A percentile compares a stretch with the other conserved stretches of the same genome.
phyloP scores from a whole-genome alignment of 1,140 invertebrate species.

The Polyergus mexicanus region DNA sequence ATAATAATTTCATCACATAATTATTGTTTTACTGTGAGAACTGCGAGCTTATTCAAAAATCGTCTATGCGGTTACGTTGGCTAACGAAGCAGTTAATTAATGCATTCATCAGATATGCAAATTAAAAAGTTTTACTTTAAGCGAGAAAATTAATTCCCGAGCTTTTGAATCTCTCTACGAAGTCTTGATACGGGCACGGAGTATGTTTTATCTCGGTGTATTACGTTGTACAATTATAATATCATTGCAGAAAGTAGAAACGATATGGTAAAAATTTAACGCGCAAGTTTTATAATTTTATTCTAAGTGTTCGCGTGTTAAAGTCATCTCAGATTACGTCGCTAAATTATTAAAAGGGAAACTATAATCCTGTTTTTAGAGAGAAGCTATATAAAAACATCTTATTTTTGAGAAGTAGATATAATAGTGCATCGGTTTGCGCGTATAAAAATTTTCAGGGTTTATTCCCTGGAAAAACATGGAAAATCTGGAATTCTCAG shows the following conservation, averaged over 20 bases:
- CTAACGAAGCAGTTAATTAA: conserved; percentile 54
- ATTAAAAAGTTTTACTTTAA: conserved; percentile 51
- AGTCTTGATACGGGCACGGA: background rate
- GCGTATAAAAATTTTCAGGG: background rate
- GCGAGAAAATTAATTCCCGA: conserved; percentile 47
- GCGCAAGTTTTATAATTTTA: background rate
- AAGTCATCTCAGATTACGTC: background rate
- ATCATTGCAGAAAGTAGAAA: background rate
- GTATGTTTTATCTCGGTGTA: background rate
- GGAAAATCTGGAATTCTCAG: too few relatives aligned
- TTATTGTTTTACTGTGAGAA: conserved; percentile 19
- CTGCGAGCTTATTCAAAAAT: background rate
- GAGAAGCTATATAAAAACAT: too few relatives aligned
- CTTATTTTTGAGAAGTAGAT: too few relatives aligned
- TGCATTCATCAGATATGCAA: conserved; percentile 54
- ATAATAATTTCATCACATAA: conserved; percentile 43
- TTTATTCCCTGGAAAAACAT: too few relatives aligned
- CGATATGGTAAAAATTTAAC: background rate
- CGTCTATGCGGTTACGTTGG: background rate
- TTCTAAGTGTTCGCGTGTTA: background rate
- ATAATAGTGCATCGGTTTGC: background rate
- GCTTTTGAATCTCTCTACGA: conserved; percentile 34
- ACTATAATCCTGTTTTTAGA: background rate
- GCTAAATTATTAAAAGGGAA: background rate
- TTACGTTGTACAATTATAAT: conserved; percentile 20